These are phyloP conservation scores for Arctia plantaginis DNA, from an alignment of 2,888 invertebrate species.

Conservation along the genomic window DNA sequence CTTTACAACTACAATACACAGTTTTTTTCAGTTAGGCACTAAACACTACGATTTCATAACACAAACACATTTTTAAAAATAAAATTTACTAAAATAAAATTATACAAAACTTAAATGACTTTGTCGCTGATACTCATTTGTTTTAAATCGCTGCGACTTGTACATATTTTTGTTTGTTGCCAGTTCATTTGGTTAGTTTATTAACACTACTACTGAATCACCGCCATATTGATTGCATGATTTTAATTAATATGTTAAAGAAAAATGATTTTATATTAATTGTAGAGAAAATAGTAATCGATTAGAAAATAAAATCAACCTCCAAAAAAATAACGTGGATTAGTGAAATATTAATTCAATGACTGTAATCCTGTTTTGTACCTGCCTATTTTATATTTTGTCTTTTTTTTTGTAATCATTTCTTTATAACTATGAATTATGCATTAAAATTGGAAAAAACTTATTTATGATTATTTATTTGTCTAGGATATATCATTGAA, in stretches of 20 bases:
- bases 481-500: no score
- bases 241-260: no score
- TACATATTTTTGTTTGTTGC: slow-evolving; percentile 35
- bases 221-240: background rate
- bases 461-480: no score
- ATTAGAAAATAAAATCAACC: background rate
- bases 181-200: slow-evolving; percentile 26
- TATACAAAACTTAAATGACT: slow-evolving; percentile 52
- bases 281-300: background rate
- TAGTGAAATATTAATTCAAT: background rate
- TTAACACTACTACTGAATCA: background rate
- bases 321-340: background rate
- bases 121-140: slow-evolving; percentile 62
- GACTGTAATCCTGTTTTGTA: background rate
- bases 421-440: no score
- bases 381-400: no score
- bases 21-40: slow-evolving; percentile 48
- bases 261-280: background rate
- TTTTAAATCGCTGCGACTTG: slow-evolving; percentile 55
- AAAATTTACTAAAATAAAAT: slow-evolving; percentile 51
- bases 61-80: slow-evolving; percentile 58
- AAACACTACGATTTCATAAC: slow-evolving; percentile 66
- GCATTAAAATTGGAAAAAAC: no score
- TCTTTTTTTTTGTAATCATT: no score
- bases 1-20: slow-evolving; percentile 48